Conservation (phyloP, 2,797 vertebrate species). For the Anniella stebbinsi region DNA sequence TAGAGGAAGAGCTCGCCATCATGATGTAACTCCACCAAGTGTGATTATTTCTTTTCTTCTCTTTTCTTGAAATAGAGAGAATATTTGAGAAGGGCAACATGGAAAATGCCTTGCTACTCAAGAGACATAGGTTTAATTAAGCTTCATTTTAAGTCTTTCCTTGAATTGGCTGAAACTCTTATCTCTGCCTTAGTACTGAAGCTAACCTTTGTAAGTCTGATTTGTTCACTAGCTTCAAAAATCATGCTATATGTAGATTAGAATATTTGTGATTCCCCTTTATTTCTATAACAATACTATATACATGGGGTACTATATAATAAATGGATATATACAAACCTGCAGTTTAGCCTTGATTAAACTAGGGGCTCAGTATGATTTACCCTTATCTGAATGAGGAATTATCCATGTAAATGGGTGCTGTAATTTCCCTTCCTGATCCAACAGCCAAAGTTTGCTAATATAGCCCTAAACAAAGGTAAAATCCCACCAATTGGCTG, state of each 20-base stretch:
- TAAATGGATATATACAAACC: not conserved
- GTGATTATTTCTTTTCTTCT: slow-evolving; percentile 55
- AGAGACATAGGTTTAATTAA: not conserved
- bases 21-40: slow-evolving; percentile 77
- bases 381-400: too few relatives aligned
- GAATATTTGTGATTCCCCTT: not conserved
- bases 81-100: slow-evolving; percentile 41
- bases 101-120: slow-evolving; percentile 6
- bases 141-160: not conserved
- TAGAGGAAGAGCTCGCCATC: slow-evolving; percentile 71
- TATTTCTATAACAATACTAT: not conserved
- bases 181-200: not conserved
- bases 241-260: not conserved
- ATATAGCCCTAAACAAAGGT: not conserved
- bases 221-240: not conserved
- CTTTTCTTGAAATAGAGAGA: slow-evolving; percentile 36
- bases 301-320: not conserved
- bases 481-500: not conserved
- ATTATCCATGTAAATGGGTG: not conserved
- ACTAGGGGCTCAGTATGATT: not conserved
- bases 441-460: too few relatives aligned
- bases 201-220: not conserved
- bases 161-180: not conserved
- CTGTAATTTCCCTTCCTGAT: too few relatives aligned
- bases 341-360: not conserved